Evolutionary conservation across 2,113 vertebrate species (phyloP).

Genomic region (Centropus bengalensis): DNA sequence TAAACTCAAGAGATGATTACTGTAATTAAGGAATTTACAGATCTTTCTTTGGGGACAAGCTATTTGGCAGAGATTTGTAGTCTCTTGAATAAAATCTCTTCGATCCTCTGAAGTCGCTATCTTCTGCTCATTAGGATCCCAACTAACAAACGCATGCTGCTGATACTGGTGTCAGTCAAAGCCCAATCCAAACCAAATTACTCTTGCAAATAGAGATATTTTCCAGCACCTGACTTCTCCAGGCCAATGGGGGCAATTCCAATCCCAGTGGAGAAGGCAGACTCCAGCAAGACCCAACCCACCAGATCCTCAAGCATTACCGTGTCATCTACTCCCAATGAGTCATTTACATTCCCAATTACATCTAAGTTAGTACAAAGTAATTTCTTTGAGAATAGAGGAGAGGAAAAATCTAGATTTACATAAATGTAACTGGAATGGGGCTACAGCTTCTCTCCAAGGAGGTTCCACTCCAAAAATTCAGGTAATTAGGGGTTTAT

Average conservation of each 20-base stretch:
- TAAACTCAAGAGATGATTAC: conserved; percentile 45
- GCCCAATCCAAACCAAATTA: rapidly evolving
- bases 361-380: neutral
- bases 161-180: neutral
- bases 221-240: neutral
- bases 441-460: neutral
- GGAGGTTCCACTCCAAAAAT: neutral
- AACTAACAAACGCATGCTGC: neutral
- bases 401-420: neutral
- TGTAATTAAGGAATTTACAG: conserved; percentile 47
- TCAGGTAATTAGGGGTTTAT: neutral
- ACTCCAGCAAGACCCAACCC: neutral
- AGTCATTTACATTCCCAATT: neutral
- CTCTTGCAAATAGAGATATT: neutral
- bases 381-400: neutral
- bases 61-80: conserved; percentile 1
- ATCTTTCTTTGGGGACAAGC: conserved; percentile 6
- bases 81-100: neutral
- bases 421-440: neutral
- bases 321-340: neutral
- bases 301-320: neutral
- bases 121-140: neutral
- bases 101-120: neutral
- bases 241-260: neutral
- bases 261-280: neutral